Conservation (phyloP, 1,140 invertebrate genomes). For the Danaus plexippus region DNA sequence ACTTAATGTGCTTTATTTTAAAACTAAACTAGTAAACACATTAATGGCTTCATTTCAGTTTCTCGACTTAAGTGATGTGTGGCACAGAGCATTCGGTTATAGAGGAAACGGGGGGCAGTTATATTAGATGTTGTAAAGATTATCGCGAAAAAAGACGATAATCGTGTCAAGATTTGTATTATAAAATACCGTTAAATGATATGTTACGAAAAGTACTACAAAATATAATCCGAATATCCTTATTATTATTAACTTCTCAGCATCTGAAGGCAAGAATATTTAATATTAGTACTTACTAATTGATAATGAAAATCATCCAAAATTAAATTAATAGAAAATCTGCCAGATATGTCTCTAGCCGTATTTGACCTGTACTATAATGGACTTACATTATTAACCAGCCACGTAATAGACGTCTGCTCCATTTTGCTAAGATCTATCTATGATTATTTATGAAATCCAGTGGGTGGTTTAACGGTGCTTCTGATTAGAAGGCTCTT, state of each 20-base stretch:
- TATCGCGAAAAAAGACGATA: too few species aligned
- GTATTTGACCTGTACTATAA: conserved; percentile 32
- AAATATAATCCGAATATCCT: too few species aligned
- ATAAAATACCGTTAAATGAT: too few species aligned
- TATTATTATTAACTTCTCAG: too few species aligned
- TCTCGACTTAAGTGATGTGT: conserved; percentile 39
- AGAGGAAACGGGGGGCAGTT: conserved; percentile 3
- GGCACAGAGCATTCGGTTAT: conserved; percentile 23
- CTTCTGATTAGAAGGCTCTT: conserved; percentile 19
- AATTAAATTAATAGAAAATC: too few species aligned
- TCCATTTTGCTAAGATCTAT: conserved; percentile 47
- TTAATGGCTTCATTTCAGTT: conserved; percentile 50
- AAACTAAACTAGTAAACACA: conserved; percentile 54
- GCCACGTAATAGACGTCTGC: conserved; percentile 31
- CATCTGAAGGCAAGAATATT: too few species aligned
- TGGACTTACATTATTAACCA: conserved; percentile 50
- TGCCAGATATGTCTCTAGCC: conserved; percentile 17
- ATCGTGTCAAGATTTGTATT: too few species aligned
- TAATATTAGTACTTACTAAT: too few species aligned
- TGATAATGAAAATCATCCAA: too few species aligned
- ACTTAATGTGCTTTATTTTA: conserved; percentile 38
- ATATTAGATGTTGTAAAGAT: too few species aligned
- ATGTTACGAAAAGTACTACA: too few species aligned
- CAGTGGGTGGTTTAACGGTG: conserved; percentile 26
- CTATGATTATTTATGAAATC: conserved; percentile 48